phyloP scores from a whole-genome alignment of 2,797 vertebrate species.

The Chanos chanos region DNA sequence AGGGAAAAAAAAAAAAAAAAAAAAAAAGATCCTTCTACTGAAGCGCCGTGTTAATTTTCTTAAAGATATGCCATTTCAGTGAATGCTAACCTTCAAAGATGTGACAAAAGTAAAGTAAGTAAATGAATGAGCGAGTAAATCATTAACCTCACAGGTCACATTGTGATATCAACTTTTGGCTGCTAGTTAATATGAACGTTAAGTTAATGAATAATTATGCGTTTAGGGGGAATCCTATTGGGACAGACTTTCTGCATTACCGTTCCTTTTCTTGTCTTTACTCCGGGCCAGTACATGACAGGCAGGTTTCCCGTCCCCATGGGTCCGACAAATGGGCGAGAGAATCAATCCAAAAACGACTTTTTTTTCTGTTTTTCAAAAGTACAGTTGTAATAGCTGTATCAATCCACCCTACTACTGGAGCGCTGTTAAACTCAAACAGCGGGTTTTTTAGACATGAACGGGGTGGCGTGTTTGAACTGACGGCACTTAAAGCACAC shows the following conservation, averaged over 20 bases:
- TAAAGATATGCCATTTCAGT: constrained; percentile 46
- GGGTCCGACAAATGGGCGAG: too few species aligned
- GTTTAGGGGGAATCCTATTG: constrained; percentile 42
- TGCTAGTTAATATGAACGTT: constrained; percentile 53
- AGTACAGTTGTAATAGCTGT: too few species aligned
- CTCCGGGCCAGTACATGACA: background rate
- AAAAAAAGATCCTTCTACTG: background rate
- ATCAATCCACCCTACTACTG: too few species aligned
- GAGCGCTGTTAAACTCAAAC: too few species aligned
- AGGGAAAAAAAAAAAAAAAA: background rate
- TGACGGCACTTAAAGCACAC: too few species aligned
- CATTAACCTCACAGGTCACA: constrained; percentile 46
- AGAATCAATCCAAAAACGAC: too few species aligned
- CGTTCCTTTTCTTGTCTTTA: constrained; percentile 11
- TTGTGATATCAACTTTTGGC: constrained; percentile 50
- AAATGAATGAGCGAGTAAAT: constrained; percentile 47
- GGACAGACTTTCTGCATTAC: constrained; percentile 26
- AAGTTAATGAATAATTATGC: constrained; percentile 53
- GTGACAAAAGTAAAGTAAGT: constrained; percentile 47
- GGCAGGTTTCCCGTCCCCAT: too few species aligned
- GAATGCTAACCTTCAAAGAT: constrained; percentile 36
- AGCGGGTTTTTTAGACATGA: too few species aligned
- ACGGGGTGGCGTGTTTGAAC: too few species aligned
- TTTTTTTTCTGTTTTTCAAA: too few species aligned
- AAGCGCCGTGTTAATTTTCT: constrained; percentile 37